These are phyloP conservation scores for Andrena fulva DNA, from an alignment of 2,888 invertebrate genomes.

Conservation along the genomic window DNA sequence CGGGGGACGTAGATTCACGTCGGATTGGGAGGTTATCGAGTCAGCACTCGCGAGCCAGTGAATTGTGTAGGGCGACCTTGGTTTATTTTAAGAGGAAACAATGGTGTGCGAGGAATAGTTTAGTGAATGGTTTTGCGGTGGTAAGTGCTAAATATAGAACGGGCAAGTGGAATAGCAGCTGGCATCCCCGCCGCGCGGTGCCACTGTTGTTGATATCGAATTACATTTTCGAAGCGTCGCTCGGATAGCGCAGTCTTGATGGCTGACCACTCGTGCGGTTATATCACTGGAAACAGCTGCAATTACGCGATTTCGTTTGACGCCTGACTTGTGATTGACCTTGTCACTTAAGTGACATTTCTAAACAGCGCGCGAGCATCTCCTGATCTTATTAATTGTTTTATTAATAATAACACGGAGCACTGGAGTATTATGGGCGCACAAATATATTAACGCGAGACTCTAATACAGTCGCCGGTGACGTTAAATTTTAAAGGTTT, in stretches of 20 bases:
- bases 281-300: slow-evolving; percentile 36
- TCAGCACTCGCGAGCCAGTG: too few relatives aligned
- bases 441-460: neutral
- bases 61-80: too few relatives aligned
- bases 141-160: neutral
- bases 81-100: too few relatives aligned
- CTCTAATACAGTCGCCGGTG: neutral
- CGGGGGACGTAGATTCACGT: too few relatives aligned
- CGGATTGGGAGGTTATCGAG: too few relatives aligned
- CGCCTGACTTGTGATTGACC: slow-evolving; percentile 27
- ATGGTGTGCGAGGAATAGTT: too few relatives aligned
- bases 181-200: slow-evolving; percentile 1
- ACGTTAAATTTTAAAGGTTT: neutral
- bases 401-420: neutral
- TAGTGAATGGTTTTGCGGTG: too few relatives aligned
- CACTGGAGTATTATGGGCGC: too few relatives aligned
- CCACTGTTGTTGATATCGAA: slow-evolving; percentile 42
- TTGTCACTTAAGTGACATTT: neutral
- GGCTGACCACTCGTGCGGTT: slow-evolving; percentile 42
- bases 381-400: neutral
- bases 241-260: slow-evolving; percentile 19
- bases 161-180: neutral
- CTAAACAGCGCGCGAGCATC: neutral
- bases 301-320: slow-evolving; percentile 28
- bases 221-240: slow-evolving; percentile 48